phyloP scores from a whole-genome alignment of 2,113 vertebrate species.

The Nerophis ophidion region DNA sequence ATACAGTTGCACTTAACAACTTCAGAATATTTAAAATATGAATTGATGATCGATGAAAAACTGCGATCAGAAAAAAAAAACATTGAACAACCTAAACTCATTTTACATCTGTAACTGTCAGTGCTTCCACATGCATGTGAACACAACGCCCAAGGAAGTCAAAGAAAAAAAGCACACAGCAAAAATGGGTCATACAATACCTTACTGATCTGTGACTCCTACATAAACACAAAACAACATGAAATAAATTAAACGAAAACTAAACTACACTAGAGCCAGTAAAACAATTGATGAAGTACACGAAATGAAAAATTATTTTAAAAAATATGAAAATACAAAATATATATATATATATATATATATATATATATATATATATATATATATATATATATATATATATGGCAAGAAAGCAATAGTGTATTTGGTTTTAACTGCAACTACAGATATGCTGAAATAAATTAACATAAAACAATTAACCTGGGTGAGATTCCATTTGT shows the following conservation, averaged over 20 bases:
- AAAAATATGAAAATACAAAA: too few species aligned
- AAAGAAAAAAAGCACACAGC: conserved; percentile 64
- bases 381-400: too few species aligned
- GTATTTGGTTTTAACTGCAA: not conserved
- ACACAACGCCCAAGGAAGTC: conserved; percentile 38
- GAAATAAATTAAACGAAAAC: conserved; percentile 66
- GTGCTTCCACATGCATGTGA: conserved; percentile 44
- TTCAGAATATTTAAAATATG: not conserved
- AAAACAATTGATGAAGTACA: conserved; percentile 24
- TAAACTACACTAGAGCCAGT: conserved; percentile 25
- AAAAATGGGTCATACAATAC: conserved; percentile 74
- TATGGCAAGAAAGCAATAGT: not conserved
- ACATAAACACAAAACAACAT: conserved; percentile 73
- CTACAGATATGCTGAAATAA: too few species aligned
- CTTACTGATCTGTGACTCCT: conserved; percentile 86
- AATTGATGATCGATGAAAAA: not conserved
- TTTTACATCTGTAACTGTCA: conserved; percentile 16
- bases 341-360: too few species aligned
- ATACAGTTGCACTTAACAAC: not conserved
- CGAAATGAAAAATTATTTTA: not conserved
- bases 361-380: too few species aligned
- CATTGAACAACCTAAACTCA: not conserved
- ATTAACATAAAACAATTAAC: not conserved
- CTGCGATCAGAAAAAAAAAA: too few species aligned
- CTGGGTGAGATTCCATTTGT: not conserved